These are phyloP conservation scores for Sceloporus tristichus DNA, from an alignment of 2,113 vertebrate species.

Conservation along the genomic window DNA sequence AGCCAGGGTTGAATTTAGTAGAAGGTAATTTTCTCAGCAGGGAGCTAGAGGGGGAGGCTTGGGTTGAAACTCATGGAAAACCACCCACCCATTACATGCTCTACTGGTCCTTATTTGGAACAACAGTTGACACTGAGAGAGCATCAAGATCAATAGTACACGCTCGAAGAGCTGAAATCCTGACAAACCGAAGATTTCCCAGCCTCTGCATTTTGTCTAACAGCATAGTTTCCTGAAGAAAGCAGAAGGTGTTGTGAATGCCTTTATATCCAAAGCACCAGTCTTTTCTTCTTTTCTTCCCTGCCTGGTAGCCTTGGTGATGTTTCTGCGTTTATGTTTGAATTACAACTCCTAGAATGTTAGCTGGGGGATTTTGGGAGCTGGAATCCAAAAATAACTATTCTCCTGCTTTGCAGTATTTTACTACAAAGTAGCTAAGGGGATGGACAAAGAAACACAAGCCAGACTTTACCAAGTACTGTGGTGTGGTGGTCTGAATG, in stretches of 20 bases:
- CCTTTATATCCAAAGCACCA: background rate
- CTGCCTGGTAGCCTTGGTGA: background rate
- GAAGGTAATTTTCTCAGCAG: conserved; percentile 75
- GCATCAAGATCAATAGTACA: background rate
- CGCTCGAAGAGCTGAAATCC: background rate
- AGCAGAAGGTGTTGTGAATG: background rate
- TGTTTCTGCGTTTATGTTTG: background rate
- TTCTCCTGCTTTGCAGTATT: no score
- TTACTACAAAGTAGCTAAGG: no score
- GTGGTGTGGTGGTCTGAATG: no score
- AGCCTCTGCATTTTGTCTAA: background rate
- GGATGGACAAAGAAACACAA: no score
- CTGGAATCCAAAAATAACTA: background rate
- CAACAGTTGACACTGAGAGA: background rate
- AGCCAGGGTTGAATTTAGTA: conserved; percentile 72
- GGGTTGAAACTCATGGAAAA: conserved; percentile 50
- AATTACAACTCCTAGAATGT: background rate
- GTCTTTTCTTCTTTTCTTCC: background rate
- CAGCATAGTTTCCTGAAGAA: background rate
- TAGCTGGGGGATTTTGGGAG: background rate
- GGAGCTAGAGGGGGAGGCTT: conserved; percentile 52
- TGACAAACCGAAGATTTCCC: background rate
- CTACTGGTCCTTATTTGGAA: conserved; percentile 33
- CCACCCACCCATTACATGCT: conserved; percentile 38
- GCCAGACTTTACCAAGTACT: no score